phyloP scores from a whole-genome alignment of 2,888 invertebrate genomes.

The Rhorus exstirpatorius region DNA sequence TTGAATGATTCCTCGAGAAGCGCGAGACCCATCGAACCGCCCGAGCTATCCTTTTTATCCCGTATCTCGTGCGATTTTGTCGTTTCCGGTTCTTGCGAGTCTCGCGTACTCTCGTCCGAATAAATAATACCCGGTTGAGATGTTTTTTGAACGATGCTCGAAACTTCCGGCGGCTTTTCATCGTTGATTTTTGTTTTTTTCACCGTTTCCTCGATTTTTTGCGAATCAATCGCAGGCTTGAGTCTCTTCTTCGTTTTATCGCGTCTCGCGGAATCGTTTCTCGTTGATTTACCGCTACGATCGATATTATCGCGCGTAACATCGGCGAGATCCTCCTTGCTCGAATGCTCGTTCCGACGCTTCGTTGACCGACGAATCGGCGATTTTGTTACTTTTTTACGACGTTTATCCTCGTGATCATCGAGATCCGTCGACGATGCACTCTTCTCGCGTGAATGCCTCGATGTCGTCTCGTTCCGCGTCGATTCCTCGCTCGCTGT shows the following conservation, averaged over 20 bases:
- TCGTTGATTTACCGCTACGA: slow-evolving; percentile 20
- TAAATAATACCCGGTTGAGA: slow-evolving; percentile 75
- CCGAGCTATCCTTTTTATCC: slow-evolving; percentile 62
- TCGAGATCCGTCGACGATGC: slow-evolving; percentile 59
- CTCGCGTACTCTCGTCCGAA: slow-evolving; percentile 83
- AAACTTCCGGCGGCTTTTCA: not conserved
- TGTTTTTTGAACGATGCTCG: not conserved
- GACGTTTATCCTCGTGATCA: slow-evolving; percentile 46
- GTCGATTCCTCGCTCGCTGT: slow-evolving; percentile 54
- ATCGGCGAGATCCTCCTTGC: slow-evolving; percentile 50
- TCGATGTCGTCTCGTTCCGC: slow-evolving; percentile 60
- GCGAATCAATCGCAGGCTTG: slow-evolving; percentile 44
- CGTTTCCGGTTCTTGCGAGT: slow-evolving; percentile 69
- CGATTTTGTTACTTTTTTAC: not conserved
- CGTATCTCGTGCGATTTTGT: slow-evolving; percentile 34
- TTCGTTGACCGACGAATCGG: slow-evolving; percentile 17
- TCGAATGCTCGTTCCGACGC: slow-evolving; percentile 20
- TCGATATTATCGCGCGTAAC: slow-evolving; percentile 32
- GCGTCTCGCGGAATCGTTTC: slow-evolving; percentile 23
- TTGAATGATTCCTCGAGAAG: slow-evolving; percentile 80
- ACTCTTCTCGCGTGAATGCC: slow-evolving; percentile 63
- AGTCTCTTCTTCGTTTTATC: slow-evolving; percentile 57
- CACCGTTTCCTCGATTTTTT: slow-evolving; percentile 44
- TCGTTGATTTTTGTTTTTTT: slow-evolving; percentile 52
- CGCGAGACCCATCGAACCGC: slow-evolving; percentile 76